Evolutionary conservation across 2,113 vertebrate genomes (phyloP).

Genomic region (Passer montanus): DNA sequence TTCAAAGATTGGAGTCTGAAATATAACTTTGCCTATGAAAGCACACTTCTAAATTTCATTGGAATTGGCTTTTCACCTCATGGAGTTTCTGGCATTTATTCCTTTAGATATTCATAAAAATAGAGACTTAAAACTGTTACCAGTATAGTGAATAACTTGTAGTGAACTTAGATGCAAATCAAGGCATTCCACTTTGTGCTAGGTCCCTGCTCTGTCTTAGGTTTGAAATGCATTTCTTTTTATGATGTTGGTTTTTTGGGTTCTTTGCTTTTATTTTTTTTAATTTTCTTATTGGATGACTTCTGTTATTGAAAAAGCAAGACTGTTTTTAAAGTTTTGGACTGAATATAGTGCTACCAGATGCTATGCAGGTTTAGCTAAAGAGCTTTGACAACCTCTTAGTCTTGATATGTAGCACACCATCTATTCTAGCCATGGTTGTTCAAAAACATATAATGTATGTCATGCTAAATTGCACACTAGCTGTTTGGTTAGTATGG

Average conservation of each 20-base stretch:
- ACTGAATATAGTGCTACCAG: background rate
- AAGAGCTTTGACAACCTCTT: constrained; percentile 26
- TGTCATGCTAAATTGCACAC: background rate
- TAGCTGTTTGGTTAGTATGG: constrained; percentile 15
- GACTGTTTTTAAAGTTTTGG: background rate
- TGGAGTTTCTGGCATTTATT: background rate
- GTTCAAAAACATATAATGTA: constrained; percentile 16
- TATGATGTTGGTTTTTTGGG: background rate
- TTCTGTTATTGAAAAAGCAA: background rate
- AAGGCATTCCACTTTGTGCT: background rate
- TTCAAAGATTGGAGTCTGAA: background rate
- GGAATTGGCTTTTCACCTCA: background rate
- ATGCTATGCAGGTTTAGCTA: background rate
- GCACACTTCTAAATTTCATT: background rate
- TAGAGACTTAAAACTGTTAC: background rate
- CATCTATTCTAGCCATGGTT: background rate
- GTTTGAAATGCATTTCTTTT: background rate
- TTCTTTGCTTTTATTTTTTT: background rate
- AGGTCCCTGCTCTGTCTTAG: background rate
- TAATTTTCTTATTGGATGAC: background rate
- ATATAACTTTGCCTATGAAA: background rate
- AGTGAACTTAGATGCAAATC: background rate
- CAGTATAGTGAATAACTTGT: background rate
- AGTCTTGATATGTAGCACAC: constrained; percentile 28
- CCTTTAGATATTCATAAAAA: background rate